Evolutionary conservation across 2,113 vertebrate genomes (phyloP), one percentile per base, ranked within the genome.

Genomic region (Dissostichus mawsoni): DNA sequence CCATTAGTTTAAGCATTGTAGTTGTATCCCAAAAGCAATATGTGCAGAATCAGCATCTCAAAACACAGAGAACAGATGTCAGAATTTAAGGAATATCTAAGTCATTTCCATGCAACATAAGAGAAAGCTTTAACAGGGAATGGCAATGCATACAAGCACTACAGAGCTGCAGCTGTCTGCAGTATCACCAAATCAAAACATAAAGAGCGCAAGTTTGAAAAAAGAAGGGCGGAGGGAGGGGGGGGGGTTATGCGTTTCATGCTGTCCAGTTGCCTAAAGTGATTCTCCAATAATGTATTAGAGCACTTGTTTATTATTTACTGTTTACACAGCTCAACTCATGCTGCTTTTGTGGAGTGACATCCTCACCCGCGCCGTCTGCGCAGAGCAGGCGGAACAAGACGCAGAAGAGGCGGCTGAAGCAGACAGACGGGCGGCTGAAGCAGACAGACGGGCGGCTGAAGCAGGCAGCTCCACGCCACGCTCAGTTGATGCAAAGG

Each of bases 261-360:
- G 91, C 89, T 89, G 91, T 92, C 91, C 93, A 92, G 90, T 92
- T 93, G 94, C 93, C 90, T 93, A 91, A 93, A 94, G 90, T 93
- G 92, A 91, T 95, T 94, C 93, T 88, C 89, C 90, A 94, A 95
- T 95, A 94, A 95, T 94, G 89, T 91, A 94, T 95, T 87, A 92
- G 88, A 93, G 90, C 78, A 73, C 92, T 93, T 94, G 94, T 95
- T 94, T 94, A 94, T 95, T 94, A 95, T 95, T 94, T 95, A 93
- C 93, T 94, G 94, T 95, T 95, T 94, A 94, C 94, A 94, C 85
- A 90, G 84, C 87, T 89, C 87, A 59, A 87, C 85, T 89, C 89
- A 76, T 90, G 90, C 90, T 90, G 91, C 90, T 93, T 88, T 89
- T 84, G 87, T 88, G 87, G 90, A 90, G 83, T 88, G 91, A 93